Base-by-base conservation (phyloP, 1,140 invertebrate species). In the Saccostrea cuccullata region DNA sequence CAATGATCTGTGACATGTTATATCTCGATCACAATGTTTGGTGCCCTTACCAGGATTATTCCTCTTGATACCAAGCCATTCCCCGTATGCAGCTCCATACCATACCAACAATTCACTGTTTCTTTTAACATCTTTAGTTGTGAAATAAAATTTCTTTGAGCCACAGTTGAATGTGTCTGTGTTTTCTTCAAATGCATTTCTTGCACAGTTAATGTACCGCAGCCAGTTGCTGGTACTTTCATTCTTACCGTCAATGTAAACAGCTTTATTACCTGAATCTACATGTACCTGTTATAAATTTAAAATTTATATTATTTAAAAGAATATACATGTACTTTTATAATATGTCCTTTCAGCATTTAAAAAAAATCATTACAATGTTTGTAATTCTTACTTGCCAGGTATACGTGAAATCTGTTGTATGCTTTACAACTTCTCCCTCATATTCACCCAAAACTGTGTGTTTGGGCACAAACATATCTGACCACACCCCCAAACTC, bases 121-220 rank as follows among this genome's bases (percentile, higher is more conserved):
- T 15, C 26, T 23, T 15, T 77, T 15, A 13, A 77, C 26, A 4
- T 77, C 70, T 77, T 77, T 77, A 36, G 30, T 77, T 15, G 70
- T 77, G 70, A 30, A 77, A 40, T 77, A 77, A 36, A 77, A 77
- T 77, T 77, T 77, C 70, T 77, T 77, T 30, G 26, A 77, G 13
- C 26, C 70, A 77, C 70, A 77, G 26, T 77, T 77, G 70, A 77
- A 77, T 13, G 70, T 77, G 30, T 77, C 9, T 36, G 26, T 77
- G 30, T 77, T 77, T 77, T 77, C 70, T 26, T 77, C 70, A 17
- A 77, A 77, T 77, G 70, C 8, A 77, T 77, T 77, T 77, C 70
- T 77, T 12, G 70, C 70, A 36, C 70, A 77, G 30, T 77, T 77
- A 15, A 77, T 26, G 30, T 77, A 77, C 36, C 70, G 23, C 26